Conservation (phyloP, 2,113 vertebrate species). For the Pholis gunnellus region DNA sequence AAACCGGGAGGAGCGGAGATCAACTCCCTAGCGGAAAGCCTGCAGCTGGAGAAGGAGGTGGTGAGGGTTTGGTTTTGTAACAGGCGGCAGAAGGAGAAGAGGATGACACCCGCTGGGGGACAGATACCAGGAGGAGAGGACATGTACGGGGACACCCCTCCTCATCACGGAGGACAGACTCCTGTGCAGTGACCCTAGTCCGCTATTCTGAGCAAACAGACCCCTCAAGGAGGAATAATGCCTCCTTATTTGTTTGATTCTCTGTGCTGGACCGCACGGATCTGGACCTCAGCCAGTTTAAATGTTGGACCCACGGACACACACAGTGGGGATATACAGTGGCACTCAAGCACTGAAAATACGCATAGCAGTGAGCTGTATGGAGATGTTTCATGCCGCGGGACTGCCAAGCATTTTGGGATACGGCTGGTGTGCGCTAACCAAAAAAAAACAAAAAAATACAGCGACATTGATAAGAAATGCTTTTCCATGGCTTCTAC, state of each 20-base stretch:
- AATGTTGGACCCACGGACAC: slow-evolving; percentile 62
- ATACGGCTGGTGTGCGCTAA: slow-evolving; percentile 51
- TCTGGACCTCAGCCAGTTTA: slow-evolving; percentile 63
- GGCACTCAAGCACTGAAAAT: slow-evolving; percentile 56
- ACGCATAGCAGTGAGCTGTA: slow-evolving; percentile 56
- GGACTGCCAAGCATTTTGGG: slow-evolving; percentile 35
- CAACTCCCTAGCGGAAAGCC: slow-evolving; percentile 95
- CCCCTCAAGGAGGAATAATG: slow-evolving; percentile 55
- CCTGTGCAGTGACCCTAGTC: slow-evolving; percentile 92
- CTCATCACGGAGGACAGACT: slow-evolving; percentile 97
- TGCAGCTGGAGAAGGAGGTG: slow-evolving; percentile 99
- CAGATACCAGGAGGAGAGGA: slow-evolving; percentile 94
- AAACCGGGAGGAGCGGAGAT: slow-evolving; percentile 98
- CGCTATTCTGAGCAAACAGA: slow-evolving; percentile 52
- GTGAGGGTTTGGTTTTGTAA: slow-evolving; percentile 99
- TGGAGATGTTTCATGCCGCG: slow-evolving; percentile 46
- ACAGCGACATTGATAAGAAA: slow-evolving; percentile 42
- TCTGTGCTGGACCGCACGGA: slow-evolving; percentile 59
- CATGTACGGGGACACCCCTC: slow-evolving; percentile 98
- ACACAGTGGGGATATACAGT: slow-evolving; percentile 58
- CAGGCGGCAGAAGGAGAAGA: slow-evolving; percentile 99
- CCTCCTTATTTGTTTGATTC: slow-evolving; percentile 66
- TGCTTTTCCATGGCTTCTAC: slow-evolving; percentile 47
- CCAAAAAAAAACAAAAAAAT: slow-evolving; percentile 38
- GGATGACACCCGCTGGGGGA: slow-evolving; percentile 97